A percentile compares a stretch with the other conserved stretches of the same genome.
Evolutionary conservation across 2,797 vertebrate genomes (phyloP).

Genomic region (Protonibea diacanthus): DNA sequence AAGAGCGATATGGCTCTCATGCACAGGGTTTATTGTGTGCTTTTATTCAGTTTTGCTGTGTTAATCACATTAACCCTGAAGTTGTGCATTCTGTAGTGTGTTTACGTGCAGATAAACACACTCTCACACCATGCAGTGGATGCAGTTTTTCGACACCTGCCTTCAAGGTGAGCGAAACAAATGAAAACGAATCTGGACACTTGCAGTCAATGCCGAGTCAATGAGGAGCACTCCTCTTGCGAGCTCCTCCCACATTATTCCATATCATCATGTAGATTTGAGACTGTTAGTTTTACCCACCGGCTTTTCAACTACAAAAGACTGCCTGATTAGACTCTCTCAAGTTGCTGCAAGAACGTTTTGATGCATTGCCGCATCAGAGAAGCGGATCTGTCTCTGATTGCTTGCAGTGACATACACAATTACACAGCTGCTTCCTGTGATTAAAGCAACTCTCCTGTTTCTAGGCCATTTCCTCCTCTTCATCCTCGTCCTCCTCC

Average conservation of each 20-base stretch:
- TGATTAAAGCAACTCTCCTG: constrained; percentile 76
- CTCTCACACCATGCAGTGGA: neutral
- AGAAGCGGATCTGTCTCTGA: constrained; percentile 58
- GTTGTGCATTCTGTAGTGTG: neutral
- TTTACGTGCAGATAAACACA: constrained; percentile 3
- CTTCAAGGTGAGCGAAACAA: constrained; percentile 44
- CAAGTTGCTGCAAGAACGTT: constrained; percentile 53
- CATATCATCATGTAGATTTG: constrained; percentile 50
- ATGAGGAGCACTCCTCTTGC: constrained; percentile 27
- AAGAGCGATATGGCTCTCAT: neutral
- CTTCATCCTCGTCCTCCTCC: constrained; percentile 16
- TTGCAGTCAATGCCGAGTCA: constrained; percentile 42
- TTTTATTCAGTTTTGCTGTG: constrained; percentile 18
- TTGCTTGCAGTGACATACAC: constrained; percentile 73
- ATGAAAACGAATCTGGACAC: constrained; percentile 51
- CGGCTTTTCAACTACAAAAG: constrained; percentile 72
- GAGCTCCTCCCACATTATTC: constrained; percentile 41
- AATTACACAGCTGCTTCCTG: constrained; percentile 77
- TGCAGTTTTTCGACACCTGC: constrained; percentile 20
- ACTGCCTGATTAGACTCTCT: constrained; percentile 69
- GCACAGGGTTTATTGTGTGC: neutral
- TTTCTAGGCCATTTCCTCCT: constrained; percentile 64
- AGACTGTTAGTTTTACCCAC: constrained; percentile 46
- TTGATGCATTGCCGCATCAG: constrained; percentile 48
- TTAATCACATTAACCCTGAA: constrained; percentile 16